Conservation (phyloP, 1,140 invertebrate species). For the Myzus persicae region DNA sequence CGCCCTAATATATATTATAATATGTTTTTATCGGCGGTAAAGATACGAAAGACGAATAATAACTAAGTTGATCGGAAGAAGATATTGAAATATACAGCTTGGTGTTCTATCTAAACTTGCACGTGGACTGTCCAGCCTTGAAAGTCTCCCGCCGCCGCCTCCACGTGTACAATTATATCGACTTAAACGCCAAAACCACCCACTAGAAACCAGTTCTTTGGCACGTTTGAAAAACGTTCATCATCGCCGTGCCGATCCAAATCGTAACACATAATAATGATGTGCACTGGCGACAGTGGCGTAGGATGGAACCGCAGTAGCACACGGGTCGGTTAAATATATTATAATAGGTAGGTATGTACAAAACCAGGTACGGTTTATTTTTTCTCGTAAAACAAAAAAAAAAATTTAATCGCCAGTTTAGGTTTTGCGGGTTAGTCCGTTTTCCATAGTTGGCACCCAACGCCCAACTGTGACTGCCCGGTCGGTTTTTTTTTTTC, state of each 20-base stretch:
- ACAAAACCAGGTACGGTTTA: background rate
- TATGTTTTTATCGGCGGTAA: background rate
- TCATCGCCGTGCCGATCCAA: background rate
- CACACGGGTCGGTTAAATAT: background rate
- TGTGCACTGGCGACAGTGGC: background rate
- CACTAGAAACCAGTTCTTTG: background rate
- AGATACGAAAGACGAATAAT: background rate
- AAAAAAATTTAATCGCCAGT: background rate
- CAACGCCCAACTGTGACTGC: background rate
- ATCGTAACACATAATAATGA: background rate
- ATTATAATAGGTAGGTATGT: background rate
- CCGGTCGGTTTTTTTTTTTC: conserved; percentile 20
- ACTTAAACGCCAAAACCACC: background rate
- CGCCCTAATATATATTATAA: background rate
- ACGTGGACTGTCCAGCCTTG: no score
- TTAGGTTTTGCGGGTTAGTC: no score
- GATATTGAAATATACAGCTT: background rate
- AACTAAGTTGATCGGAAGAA: background rate
- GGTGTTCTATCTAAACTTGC: background rate
- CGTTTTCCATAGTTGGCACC: background rate
- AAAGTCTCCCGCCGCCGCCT: no score
- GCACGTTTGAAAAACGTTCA: background rate
- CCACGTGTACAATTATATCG: background rate
- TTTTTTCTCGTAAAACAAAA: background rate
- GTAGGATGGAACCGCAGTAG: background rate